phyloP scores from a whole-genome alignment of 2,113 vertebrate species.

The Hypanus sabinus region DNA sequence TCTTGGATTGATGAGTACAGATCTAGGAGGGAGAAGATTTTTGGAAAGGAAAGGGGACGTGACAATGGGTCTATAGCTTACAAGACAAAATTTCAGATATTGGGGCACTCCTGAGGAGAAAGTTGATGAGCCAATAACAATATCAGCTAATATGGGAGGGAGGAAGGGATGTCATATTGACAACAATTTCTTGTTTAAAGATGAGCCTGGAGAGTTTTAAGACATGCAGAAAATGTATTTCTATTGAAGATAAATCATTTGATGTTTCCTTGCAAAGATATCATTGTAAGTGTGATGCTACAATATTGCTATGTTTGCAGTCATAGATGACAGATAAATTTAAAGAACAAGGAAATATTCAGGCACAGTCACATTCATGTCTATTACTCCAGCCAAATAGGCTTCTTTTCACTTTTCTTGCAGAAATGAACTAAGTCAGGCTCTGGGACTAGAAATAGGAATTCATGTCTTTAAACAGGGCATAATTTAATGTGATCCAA shows the following conservation, averaged over 20 bases:
- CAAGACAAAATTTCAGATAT: too few species aligned
- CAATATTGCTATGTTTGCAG: neutral
- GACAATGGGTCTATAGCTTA: too few species aligned
- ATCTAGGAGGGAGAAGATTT: neutral
- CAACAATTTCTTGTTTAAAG: neutral
- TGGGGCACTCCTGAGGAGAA: neutral
- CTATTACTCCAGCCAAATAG: neutral
- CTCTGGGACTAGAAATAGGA: neutral
- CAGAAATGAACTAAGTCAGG: neutral
- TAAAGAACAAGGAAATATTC: neutral
- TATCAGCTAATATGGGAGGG: neutral
- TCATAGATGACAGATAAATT: neutral
- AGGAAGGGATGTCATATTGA: neutral
- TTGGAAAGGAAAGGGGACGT: neutral
- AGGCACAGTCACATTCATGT: neutral
- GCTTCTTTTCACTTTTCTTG: neutral
- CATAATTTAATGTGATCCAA: slow-evolving; percentile 25
- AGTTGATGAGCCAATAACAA: neutral
- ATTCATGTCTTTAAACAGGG: slow-evolving; percentile 2
- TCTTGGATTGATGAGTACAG: neutral
- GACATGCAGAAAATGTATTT: neutral
- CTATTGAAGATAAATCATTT: neutral
- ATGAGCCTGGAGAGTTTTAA: neutral
- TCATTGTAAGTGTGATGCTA: neutral
- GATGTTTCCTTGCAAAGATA: neutral